Percentiles rank a stretch among this genome's conserved stretches.
Conservation (phyloP, 2,888 invertebrate species). For the Dynastes grantii region DNA sequence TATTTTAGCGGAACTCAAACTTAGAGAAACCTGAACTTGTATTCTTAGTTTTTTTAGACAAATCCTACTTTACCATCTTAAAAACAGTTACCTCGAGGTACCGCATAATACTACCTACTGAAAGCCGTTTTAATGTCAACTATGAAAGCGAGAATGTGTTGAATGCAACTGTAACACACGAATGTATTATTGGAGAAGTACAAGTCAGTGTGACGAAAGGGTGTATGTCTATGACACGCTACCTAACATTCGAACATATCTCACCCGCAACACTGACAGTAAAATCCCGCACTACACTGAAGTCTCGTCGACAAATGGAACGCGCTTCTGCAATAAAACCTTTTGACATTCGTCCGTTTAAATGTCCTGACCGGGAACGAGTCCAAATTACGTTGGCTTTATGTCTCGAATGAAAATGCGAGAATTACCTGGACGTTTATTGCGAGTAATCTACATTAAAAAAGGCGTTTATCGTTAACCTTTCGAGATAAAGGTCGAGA, state of each 20-base stretch:
- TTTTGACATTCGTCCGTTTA: slow-evolving; percentile 41
- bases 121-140: not conserved
- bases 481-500: slow-evolving; percentile 18
- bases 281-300: not conserved
- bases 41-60: not conserved
- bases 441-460: slow-evolving; percentile 28
- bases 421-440: slow-evolving; percentile 30
- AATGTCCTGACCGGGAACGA: slow-evolving; percentile 18
- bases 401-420: slow-evolving; percentile 27
- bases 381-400: slow-evolving; percentile 28
- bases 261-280: slow-evolving; percentile 15
- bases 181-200: not conserved
- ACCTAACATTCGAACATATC: slow-evolving; percentile 8
- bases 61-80: not conserved
- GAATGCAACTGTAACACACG: slow-evolving; percentile 1
- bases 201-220: slow-evolving; percentile 11
- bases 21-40: not conserved
- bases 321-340: slow-evolving; percentile 26
- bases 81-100: not conserved
- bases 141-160: not conserved
- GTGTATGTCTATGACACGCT: slow-evolving; percentile 1
- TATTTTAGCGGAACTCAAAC: not conserved
- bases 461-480: slow-evolving; percentile 19
- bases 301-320: slow-evolving; percentile 16
- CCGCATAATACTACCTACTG: slow-evolving; percentile 10